phyloP scores from a whole-genome alignment of 2,113 vertebrate species.

The Poeciliopsis retropinna region DNA sequence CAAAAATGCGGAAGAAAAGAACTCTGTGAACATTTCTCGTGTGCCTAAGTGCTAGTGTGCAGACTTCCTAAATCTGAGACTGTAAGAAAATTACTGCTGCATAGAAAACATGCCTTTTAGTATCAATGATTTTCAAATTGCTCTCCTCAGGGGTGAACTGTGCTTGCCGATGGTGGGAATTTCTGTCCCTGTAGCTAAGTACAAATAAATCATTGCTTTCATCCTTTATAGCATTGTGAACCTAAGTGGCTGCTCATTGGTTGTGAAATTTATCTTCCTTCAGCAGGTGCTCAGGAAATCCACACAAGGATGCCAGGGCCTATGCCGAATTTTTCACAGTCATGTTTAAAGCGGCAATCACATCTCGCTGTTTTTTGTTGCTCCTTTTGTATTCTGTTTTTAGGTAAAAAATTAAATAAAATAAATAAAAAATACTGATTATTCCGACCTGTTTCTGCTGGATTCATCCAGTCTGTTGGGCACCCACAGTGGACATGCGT shows the following conservation, averaged over 20 bases:
- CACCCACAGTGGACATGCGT: conserved; percentile 33
- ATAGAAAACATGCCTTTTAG: conserved; percentile 19
- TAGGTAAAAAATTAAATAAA: conserved; percentile 27
- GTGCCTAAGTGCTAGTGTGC: conserved; percentile 9
- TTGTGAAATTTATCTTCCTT: conserved; percentile 65
- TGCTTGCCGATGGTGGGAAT: conserved; percentile 39
- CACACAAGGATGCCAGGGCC: conserved; percentile 37
- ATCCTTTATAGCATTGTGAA: conserved; percentile 58
- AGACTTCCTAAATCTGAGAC: conserved; percentile 12
- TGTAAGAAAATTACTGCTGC: conserved; percentile 24
- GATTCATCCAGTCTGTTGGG: conserved; percentile 22
- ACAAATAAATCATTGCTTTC: conserved; percentile 62
- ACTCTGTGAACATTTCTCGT: conserved; percentile 27
- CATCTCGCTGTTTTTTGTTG: conserved; percentile 40
- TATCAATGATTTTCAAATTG: conserved; percentile 39
- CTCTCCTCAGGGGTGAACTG: conserved; percentile 46
- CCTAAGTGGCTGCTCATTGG: conserved; percentile 54
- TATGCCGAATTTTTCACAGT: conserved; percentile 41
- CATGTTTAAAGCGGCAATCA: conserved; percentile 54
- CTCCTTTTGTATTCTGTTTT: conserved; percentile 39
- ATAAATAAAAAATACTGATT: not conserved
- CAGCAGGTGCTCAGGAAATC: conserved; percentile 62
- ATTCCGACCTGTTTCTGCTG: conserved; percentile 38
- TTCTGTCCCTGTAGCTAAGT: conserved; percentile 41
- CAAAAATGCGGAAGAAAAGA: conserved; percentile 35